phyloP scores from a whole-genome alignment of 2,113 vertebrate species.

The Balaeniceps rex region DNA sequence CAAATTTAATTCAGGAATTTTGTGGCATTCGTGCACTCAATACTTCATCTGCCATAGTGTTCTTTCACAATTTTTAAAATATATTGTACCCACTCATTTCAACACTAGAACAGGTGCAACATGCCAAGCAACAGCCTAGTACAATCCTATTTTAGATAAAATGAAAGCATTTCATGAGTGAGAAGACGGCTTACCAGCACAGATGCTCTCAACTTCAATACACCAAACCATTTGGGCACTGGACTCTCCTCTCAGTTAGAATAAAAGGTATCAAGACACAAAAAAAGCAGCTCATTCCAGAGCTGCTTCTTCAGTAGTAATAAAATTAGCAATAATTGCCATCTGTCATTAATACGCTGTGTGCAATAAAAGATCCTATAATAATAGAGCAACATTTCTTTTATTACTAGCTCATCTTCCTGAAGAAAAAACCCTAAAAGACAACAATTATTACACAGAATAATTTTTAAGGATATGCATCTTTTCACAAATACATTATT shows the following conservation, averaged over 20 bases:
- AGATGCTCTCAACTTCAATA: conserved; percentile 7
- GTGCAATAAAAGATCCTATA: background rate
- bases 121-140: background rate
- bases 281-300: background rate
- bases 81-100: conserved; percentile 15
- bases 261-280: background rate
- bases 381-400: background rate
- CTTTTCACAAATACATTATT: background rate
- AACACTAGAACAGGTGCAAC: conserved; percentile 29
- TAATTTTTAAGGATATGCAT: background rate
- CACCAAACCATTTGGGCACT: background rate
- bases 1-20: conserved; percentile 1
- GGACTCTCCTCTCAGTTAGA: background rate
- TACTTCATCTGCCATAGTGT: background rate
- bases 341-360: background rate
- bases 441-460: background rate
- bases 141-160: background rate
- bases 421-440: background rate
- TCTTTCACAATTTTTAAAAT: conserved; percentile 12
- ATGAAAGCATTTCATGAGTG: background rate
- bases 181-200: background rate
- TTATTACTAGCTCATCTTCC: background rate
- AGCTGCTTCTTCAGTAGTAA: background rate
- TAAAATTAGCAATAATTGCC: background rate
- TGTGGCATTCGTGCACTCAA: background rate